These are phyloP conservation scores for Perizoma affinitatum DNA, from an alignment of 2,888 invertebrate genomes.

Conservation along the genomic window DNA sequence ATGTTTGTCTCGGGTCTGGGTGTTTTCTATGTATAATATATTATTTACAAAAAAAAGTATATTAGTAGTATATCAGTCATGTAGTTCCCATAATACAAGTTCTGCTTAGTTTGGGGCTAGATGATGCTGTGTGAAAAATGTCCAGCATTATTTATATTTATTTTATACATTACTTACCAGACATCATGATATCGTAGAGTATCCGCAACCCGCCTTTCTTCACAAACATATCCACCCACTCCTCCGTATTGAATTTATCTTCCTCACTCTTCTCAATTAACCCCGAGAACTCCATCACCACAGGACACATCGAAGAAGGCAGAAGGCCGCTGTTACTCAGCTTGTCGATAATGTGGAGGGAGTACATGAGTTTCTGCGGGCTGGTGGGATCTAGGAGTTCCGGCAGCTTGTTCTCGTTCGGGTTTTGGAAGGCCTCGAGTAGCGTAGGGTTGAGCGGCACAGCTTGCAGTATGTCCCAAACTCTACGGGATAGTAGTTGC, in stretches of 20 bases:
- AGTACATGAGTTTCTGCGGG: conserved; percentile 97
- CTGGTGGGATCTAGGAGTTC: conserved; percentile 93
- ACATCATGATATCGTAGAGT: conserved; percentile 96
- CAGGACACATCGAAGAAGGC: conserved; percentile 38
- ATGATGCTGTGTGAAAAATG: no score
- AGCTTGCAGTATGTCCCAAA: conserved; percentile 97
- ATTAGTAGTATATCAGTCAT: no score
- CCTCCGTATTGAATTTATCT: conserved; percentile 63
- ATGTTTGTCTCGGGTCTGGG: no score
- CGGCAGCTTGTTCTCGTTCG: conserved; percentile 87
- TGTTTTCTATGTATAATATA: no score
- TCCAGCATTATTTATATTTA: no score
- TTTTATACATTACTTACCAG: conserved; percentile 77
- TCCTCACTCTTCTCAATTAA: conserved; percentile 64
- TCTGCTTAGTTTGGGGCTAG: no score
- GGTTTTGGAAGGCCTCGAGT: conserved; percentile 92
- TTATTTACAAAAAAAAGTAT: no score
- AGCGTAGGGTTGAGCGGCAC: conserved; percentile 95
- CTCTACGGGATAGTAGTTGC: conserved; percentile 93
- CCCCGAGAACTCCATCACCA: conserved; percentile 57
- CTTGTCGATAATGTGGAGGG: conserved; percentile 92
- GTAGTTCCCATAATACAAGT: no score
- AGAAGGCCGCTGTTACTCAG: conserved; percentile 55
- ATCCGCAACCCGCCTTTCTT: conserved; percentile 94
- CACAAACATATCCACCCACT: conserved; percentile 92